Percentiles rank a stretch among this genome's conserved stretches.
Evolutionary conservation across 2,113 vertebrate species (phyloP).

Genomic region (Raja brachyura): DNA sequence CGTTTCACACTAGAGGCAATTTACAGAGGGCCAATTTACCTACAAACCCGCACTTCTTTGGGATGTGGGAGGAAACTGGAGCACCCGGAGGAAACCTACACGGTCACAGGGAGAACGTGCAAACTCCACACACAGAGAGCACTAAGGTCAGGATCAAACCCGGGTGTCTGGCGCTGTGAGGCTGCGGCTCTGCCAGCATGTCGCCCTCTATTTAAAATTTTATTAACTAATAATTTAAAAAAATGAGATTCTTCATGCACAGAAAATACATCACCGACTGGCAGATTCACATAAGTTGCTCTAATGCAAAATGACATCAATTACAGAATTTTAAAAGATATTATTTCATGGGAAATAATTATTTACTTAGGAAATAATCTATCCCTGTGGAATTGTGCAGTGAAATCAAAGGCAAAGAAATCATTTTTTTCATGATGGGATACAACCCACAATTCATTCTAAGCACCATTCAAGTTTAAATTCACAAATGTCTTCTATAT

Average conservation of each 20-base stretch:
- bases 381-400: neutral
- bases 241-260: neutral
- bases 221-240: no score
- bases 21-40: no score
- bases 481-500: neutral
- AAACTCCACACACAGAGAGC: no score
- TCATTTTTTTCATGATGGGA: neutral
- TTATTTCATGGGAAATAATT: neutral
- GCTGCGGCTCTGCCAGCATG: no score
- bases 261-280: neutral
- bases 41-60: no score
- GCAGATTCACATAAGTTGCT: neutral
- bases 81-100: no score
- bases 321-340: neutral
- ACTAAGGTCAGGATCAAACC: no score
- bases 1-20: no score
- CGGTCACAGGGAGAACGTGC: no score
- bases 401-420: neutral
- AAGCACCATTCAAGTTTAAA: neutral
- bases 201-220: no score
- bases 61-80: no score
- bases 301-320: neutral
- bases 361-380: neutral
- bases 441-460: neutral
- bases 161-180: no score